phyloP scores from a whole-genome alignment of 2,888 invertebrate genomes.

The Pelosia muscerda region DNA sequence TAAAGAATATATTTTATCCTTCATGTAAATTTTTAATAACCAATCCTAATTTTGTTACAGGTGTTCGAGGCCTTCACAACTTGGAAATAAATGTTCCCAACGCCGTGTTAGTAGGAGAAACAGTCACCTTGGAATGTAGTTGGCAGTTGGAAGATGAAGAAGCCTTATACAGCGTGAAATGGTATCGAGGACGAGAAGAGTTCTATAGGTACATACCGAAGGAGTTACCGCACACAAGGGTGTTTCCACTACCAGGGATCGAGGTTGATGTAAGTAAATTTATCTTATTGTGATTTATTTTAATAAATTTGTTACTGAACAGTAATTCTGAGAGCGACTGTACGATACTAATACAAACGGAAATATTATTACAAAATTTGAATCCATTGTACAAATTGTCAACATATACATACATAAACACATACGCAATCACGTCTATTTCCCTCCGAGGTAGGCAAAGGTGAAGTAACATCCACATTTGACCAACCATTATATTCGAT shows the following conservation, averaged over 20 bases:
- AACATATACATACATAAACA: no score
- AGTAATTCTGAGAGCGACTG: no score
- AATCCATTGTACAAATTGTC: neutral
- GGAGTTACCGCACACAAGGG: constrained; percentile 91
- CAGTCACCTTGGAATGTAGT: constrained; percentile 91
- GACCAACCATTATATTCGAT: no score
- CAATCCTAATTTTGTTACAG: constrained; percentile 65
- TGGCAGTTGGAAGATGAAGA: constrained; percentile 91
- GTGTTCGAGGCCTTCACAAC: constrained; percentile 88
- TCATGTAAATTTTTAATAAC: neutral
- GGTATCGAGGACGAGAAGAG: constrained; percentile 92
- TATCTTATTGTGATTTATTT: no score
- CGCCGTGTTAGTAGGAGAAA: constrained; percentile 90
- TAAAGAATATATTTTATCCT: neutral
- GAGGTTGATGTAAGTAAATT: constrained; percentile 91
- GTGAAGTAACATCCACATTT: no score
- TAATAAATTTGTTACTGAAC: no score
- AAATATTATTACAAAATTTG: neutral
- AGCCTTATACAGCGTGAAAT: constrained; percentile 92
- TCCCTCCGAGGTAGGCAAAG: no score
- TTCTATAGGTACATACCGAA: constrained; percentile 94
- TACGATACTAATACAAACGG: neutral
- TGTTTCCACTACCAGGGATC: constrained; percentile 90
- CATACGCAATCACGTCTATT: no score
- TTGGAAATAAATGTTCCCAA: constrained; percentile 90